Percentiles rank a stretch among this genome's conserved stretches.
Conservation (phyloP, 2,113 vertebrate genomes). For the Ifrita kowaldi region DNA sequence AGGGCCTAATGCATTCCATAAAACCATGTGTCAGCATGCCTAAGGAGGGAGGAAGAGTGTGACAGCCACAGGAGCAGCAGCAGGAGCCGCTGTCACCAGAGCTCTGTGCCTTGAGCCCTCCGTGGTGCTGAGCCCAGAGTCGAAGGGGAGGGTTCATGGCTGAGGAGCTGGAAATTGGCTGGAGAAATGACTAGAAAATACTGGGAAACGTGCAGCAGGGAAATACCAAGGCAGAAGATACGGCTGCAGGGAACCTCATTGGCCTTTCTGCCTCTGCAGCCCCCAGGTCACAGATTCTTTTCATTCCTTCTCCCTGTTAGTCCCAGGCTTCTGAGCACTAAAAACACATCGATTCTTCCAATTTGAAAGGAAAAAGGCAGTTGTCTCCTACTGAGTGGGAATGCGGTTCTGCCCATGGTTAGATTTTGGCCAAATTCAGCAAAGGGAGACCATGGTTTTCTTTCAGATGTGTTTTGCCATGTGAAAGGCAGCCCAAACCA, state of each 20-base stretch:
- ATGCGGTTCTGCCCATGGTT: background rate
- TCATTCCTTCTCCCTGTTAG: background rate
- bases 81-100: background rate
- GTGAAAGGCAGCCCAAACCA: background rate
- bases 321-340: background rate
- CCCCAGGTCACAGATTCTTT: background rate
- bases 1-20: background rate
- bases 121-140: background rate
- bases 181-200: background rate
- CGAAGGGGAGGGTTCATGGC: background rate
- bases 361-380: background rate
- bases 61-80: background rate
- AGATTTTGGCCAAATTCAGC: background rate
- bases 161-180: background rate
- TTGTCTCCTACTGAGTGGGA: background rate
- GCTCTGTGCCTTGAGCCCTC: background rate
- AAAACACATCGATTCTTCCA: background rate
- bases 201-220: background rate
- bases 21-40: background rate
- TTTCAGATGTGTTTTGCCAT: background rate
- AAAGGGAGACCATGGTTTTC: background rate
- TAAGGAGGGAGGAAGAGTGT: background rate
- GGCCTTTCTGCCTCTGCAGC: background rate
- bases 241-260: background rate
- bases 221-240: background rate